A percentile compares a stretch with the other conserved stretches of the same genome.
These are phyloP conservation scores for Rhopalosiphum maidis DNA, from an alignment of 1,140 invertebrate genomes.

Conservation along the genomic window DNA sequence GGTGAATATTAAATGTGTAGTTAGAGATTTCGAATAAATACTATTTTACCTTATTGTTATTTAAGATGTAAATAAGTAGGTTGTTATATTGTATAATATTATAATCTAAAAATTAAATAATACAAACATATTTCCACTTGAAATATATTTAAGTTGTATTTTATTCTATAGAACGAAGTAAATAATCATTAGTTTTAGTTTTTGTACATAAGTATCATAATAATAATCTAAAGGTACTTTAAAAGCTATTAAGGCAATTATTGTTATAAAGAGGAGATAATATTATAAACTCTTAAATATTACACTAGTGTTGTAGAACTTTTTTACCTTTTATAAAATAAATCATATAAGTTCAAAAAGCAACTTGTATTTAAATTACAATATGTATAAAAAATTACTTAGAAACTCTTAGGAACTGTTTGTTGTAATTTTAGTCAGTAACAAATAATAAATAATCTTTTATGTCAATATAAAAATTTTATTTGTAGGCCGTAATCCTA, in stretches of 20 bases:
- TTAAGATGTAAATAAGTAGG: background rate
- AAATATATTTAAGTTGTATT: background rate
- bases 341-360: background rate
- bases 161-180: background rate
- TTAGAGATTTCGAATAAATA: background rate
- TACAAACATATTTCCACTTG: background rate
- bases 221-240: background rate
- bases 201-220: background rate
- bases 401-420: background rate
- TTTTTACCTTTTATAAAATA: conserved; percentile 1
- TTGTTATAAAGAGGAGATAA: background rate
- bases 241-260: conserved; percentile 12
- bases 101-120: background rate
- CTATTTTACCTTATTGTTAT: background rate
- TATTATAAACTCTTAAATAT: conserved; percentile 19
- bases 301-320: background rate
- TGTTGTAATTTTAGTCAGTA: background rate
- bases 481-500: background rate
- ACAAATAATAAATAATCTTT: background rate
- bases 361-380: background rate
- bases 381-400: background rate
- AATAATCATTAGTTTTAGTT: conserved; percentile 11
- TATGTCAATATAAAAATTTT: background rate
- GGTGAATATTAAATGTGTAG: background rate
- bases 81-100: background rate